Base-by-base conservation (phyloP, 2,888 invertebrate species). In the Lasius fuliginosus region DNA sequence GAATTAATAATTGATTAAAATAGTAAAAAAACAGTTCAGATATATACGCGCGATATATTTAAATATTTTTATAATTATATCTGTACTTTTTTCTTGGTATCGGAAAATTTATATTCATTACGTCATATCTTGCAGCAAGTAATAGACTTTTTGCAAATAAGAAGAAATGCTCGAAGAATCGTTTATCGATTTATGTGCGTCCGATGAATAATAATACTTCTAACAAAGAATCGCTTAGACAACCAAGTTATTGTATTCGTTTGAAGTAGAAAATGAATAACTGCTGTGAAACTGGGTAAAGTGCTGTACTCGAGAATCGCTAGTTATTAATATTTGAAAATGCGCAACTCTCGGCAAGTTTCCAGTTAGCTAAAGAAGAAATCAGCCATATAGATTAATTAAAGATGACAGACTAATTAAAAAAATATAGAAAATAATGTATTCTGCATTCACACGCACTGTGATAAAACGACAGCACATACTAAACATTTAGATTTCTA, bases 231-330 rank as follows among this genome's bases (percentile, higher is more conserved):
- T 40, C 36, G 18, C 23, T 40, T 73, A 56, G 42, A 40, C 58
- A 58, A 73, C 42, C 42, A 33, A 71, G 74, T 73, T 73, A 76
- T 76, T 69, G n/a, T 23, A 77, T 77, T 56, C 30, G 12, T 3
- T 71, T 15, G 23, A 79, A 46, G 33, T 58, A 42, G 56, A 71
- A 71, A 60, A 79, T 58, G 42, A 33, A 71, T n/a, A 23, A 79
- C 23, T 58, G 15, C 6, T 11, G 33, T 53, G n/a, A 71, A 79
- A 79, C 73, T 71, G 33, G 73, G 42, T 60, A 11, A 79, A 79
- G 58, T 46, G 30, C 15, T 11, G 4, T 27, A 1, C 18, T 53
- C 23, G 27, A 53, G 36, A 46, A 60, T 18, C 23, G 23, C 15
- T 23, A 49, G 46, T 58, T 77, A 77, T 33, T 76, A 27, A 2